phyloP scores from a whole-genome alignment of 2,113 vertebrate species.

The Trinectes maculatus region DNA sequence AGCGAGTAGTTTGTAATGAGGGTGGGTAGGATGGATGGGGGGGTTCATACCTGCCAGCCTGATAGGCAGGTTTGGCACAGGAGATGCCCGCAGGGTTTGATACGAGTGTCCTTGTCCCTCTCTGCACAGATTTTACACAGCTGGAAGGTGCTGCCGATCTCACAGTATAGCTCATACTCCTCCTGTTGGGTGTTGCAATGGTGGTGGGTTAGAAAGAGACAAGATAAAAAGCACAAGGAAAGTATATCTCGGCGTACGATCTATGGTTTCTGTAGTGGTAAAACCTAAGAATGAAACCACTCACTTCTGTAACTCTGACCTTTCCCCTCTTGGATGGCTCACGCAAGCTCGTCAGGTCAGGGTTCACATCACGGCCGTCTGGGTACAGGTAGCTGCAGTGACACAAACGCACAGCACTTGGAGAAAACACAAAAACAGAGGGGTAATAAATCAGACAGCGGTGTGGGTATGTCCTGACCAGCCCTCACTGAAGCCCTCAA shows the following conservation, averaged over 20 bases:
- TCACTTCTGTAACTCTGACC: constrained; percentile 85
- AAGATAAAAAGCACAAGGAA: not conserved
- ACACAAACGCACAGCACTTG: constrained; percentile 31
- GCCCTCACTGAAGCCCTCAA: constrained; percentile 84
- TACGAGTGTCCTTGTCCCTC: constrained; percentile 84
- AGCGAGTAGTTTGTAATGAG: no score
- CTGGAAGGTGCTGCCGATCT: constrained; percentile 89
- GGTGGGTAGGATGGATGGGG: no score
- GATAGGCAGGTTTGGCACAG: constrained; percentile 85
- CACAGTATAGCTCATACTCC: constrained; percentile 88
- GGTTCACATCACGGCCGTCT: constrained; percentile 84
- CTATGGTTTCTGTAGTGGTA: not conserved
- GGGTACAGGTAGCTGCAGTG: constrained; percentile 85
- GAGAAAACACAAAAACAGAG: not conserved
- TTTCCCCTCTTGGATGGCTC: constrained; percentile 55
- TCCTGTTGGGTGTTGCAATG: constrained; percentile 74
- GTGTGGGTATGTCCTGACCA: constrained; percentile 76
- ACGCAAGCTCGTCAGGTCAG: constrained; percentile 80
- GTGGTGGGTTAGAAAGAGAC: not conserved
- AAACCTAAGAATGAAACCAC: not conserved
- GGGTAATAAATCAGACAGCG: not conserved
- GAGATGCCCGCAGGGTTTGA: constrained; percentile 91
- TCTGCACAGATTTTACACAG: constrained; percentile 91
- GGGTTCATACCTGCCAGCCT: constrained; percentile 82
- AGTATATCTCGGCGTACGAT: not conserved